Evolutionary conservation across 2,797 vertebrate species (phyloP), one percentile per base, ranked within the genome.

Genomic region (Gila robusta): DNA sequence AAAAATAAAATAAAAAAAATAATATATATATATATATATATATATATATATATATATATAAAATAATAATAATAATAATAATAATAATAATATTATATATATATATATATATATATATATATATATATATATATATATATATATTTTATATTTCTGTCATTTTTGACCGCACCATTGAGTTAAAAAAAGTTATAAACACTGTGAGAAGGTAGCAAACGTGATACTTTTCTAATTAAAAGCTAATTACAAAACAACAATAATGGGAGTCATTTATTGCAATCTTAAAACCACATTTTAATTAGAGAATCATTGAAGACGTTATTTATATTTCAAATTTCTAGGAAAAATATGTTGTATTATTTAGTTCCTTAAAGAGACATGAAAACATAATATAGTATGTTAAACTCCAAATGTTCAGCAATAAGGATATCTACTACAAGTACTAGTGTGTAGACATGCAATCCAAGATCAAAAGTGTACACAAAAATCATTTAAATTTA

Each of bases 401-500:
- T 79, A 47, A 47, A 23, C 16, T 59, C 21, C 35, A 59, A 59
- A 59, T 37, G 32, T 78, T n/a, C 39, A 5, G 14, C 76, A 78
- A 39, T 37, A 37, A 77, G 12, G 32, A 54, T 6, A 78, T n/a
- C 32, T 78, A 8, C 35, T 59, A 35, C 28, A 56, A 39, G 52
- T 39, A 39, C 66, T 26, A 39, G 5, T n/a, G 21, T 52, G 28
- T 37, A 49, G 79, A 52, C 44, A 69, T 35, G 64, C 64, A 52
- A 21, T 26, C 32, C 6, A 52, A 70, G 21, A 54, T 37, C 21
- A 32, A 9, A 47, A 35, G 14, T 8, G 26, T 12, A 23, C 39
- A 49, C 78, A 80, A 79, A 79, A 39, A 23, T 28, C 52, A 66
- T 80, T 32, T 47, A 32, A 66, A 80, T 26, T 73, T 44, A 70